A percentile compares a stretch with the other conserved stretches of the same genome.
These are phyloP conservation scores for Theretra japonica DNA, from an alignment of 2,888 invertebrate species.

Conservation along the genomic window DNA sequence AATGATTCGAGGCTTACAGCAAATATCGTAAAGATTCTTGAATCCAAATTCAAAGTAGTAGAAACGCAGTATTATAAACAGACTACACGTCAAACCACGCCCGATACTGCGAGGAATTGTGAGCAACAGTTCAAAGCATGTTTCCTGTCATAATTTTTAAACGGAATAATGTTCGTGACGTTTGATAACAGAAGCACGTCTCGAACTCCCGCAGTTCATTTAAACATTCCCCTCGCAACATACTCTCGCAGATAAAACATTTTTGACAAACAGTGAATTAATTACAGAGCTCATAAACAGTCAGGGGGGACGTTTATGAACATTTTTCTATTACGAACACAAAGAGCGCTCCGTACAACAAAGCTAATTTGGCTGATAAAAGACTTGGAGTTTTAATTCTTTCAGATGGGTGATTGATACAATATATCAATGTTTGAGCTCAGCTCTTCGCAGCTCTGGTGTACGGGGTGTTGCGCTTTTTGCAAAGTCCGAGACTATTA, in stretches of 20 bases:
- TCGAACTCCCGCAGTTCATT: not conserved
- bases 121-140: not conserved
- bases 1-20: too few species aligned
- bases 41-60: too few species aligned
- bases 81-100: not conserved
- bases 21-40: too few species aligned
- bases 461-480: not conserved
- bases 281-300: conserved; percentile 2
- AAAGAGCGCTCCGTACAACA: not conserved
- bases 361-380: conserved; percentile 26
- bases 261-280: conserved; percentile 9
- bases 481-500: not conserved
- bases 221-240: not conserved
- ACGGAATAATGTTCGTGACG: not conserved
- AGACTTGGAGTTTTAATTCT: conserved; percentile 22
- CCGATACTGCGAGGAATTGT: not conserved
- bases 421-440: conserved; percentile 18
- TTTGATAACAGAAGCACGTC: conserved; percentile 2
- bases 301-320: not conserved
- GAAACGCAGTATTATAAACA: too few species aligned
- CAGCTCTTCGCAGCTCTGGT: not conserved
- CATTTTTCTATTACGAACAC: conserved; percentile 4
- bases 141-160: not conserved
- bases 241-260: not conserved
- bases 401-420: not conserved